Conservation (phyloP, 2,888 invertebrate genomes). For the Spilosoma lubricipeda region DNA sequence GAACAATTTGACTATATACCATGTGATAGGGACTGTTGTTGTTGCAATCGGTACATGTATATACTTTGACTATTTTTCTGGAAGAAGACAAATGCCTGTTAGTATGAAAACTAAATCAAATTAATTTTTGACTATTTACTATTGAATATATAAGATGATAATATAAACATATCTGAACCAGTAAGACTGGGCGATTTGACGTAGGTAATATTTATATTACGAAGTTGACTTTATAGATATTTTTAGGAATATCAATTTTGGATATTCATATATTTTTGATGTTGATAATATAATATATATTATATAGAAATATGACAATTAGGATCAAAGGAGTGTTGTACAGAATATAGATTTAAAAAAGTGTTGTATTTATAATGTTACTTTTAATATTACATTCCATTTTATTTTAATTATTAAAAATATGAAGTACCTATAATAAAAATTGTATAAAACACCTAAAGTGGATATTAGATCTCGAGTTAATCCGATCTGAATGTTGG, state of each 20-base stretch:
- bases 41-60: constrained; percentile 76
- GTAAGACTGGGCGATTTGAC: neutral
- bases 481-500: neutral
- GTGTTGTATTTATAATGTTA: neutral
- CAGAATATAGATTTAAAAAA: neutral
- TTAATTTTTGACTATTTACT: constrained; percentile 10
- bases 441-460: neutral
- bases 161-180: neutral
- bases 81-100: constrained; percentile 68
- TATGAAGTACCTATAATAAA: neutral
- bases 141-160: neutral
- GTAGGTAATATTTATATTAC: neutral
- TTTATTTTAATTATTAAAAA: neutral
- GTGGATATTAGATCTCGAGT: neutral
- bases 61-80: constrained; percentile 76
- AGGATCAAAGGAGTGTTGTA: too few relatives aligned
- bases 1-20: constrained; percentile 74
- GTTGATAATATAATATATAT: neutral
- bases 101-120: constrained; percentile 59
- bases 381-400: neutral
- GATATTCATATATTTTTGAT: neutral
- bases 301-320: neutral
- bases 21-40: constrained; percentile 70
- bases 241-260: neutral
- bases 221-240: neutral